Base-by-base conservation (phyloP, 2,797 vertebrate species). In the Heterohyrax brucei region DNA sequence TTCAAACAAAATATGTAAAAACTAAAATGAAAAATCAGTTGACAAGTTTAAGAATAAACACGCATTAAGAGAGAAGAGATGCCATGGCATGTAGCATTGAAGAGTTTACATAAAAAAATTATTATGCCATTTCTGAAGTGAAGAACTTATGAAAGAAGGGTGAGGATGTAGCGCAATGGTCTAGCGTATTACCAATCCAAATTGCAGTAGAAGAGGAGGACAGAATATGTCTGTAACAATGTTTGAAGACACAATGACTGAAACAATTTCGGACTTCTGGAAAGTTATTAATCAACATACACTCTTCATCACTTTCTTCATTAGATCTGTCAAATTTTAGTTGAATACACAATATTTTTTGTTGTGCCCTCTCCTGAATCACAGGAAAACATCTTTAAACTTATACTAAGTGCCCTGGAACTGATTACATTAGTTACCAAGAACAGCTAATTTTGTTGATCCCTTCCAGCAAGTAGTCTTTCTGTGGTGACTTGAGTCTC, bases 381-480 rank as follows among this genome's bases (percentile, higher is more conserved):
- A 94, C 48, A 96, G 93, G 72, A 90, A 9, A 97, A 64, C 9
- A 66, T 96, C 66, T 97, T 97, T 92, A 93, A 97, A 95, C 18
- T 93, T 94, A 59, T 33, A 94, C 75, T 0, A 70, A 97, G 61
- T 70, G 98, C 96, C 9, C 48, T 94, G 84, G 92, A 98, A 90
- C 24, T 21, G 78, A 94, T 95, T 88, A 46, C 59, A 79, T 73
- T 92, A 87, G 87, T 97, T 85, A 87, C 93, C 93, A 92, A 76
- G 84, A 96, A 48, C 16, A 84, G 87, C 28, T 97, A 96, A 97
- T 95, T 98, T 97, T 89, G 75, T 89, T 48, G 39, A 97, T 95
- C 39, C 93, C 30, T 97, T 91, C 81, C 2, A 92, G 79, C 33
- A 97, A 82, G 84, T 70, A 84, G 26, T 85, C 93, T 95, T 96